Evolutionary conservation across 2,797 vertebrate species (phyloP), one percentile per base, ranked within the genome.

Genomic region (Chromis chromis): DNA sequence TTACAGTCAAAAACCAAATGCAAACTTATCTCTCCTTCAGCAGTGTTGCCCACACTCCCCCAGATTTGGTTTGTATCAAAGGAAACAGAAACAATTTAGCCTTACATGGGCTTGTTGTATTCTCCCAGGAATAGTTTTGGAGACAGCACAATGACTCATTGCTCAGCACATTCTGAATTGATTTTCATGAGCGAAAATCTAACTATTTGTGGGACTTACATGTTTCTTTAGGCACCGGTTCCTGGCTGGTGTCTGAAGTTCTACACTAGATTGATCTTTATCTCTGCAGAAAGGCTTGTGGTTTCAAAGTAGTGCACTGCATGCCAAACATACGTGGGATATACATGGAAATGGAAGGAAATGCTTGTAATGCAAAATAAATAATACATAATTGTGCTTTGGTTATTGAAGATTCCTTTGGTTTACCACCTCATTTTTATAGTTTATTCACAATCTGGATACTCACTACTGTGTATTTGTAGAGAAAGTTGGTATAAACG

Each of bases 91-190:
- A 64, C 76, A 68, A 53, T 86, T 88, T 81, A 78, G 36, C 92
- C 92, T 72, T 93, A 93, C 71, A 93, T 91, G 92, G 92, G 82
- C 67, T 79, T 72, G 7, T 54, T 52, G 40, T 60, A 24, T 67
- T 86, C 80, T 82, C 71, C 55, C 55, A 36, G 24, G 56, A 56
- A 60, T 61, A 83, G 84, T 87, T 83, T 76, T 77, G 74, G 79
- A 87, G 69, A 56, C 19, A 0, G 6, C 50, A 16, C 81, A 71
- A 86, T 86, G 86, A 86, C 65, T 89, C 74, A 83, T 68, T 84
- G 68, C 72, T 72, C 48, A 79, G 68, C 2, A 76, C 70, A 64
- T 80, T 80, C 60, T 63, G 28, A 86, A 56, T 78, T 75, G 53
- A 79, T 78, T 85, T 82, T 78, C 55, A 70, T 66, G 63, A 62